Conservation (phyloP, 2,113 vertebrate species). For the Antechinus stuartii region DNA sequence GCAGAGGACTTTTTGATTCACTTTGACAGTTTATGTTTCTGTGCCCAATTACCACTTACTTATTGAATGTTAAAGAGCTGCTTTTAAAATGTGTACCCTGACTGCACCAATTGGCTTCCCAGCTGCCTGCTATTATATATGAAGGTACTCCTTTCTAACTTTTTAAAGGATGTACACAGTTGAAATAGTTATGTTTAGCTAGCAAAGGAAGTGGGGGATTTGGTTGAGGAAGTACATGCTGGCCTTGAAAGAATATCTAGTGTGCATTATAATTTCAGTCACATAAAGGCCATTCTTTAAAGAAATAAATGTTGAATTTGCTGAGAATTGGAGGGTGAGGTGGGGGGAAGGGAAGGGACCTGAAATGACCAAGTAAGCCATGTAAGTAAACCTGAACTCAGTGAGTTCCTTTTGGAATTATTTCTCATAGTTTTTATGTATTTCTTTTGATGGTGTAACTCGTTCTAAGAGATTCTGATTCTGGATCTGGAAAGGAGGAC, state of each 20-base stretch:
- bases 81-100: conserved; percentile 76
- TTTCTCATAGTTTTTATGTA: conserved; percentile 24
- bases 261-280: conserved; percentile 61
- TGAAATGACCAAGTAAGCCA: conserved; percentile 65
- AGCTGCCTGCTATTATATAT: conserved; percentile 75
- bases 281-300: conserved; percentile 65
- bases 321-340: not conserved
- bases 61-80: conserved; percentile 81
- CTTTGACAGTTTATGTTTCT: conserved; percentile 84
- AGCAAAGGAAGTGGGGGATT: conserved; percentile 80
- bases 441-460: conserved; percentile 48
- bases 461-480: conserved; percentile 58
- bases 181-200: conserved; percentile 77
- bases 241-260: conserved; percentile 66
- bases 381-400: conserved; percentile 61
- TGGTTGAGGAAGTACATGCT: conserved; percentile 76
- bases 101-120: conserved; percentile 71
- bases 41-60: conserved; percentile 80
- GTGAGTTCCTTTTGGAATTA: conserved; percentile 55
- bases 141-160: conserved; percentile 70
- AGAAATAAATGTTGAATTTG: conserved; percentile 36
- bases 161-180: conserved; percentile 70
- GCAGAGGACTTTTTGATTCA: conserved; percentile 81
- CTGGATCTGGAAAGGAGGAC: conserved; percentile 57
- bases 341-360: not conserved